Evolutionary conservation across 2,113 vertebrate species (phyloP).

Genomic region (Rhipidura dahli): DNA sequence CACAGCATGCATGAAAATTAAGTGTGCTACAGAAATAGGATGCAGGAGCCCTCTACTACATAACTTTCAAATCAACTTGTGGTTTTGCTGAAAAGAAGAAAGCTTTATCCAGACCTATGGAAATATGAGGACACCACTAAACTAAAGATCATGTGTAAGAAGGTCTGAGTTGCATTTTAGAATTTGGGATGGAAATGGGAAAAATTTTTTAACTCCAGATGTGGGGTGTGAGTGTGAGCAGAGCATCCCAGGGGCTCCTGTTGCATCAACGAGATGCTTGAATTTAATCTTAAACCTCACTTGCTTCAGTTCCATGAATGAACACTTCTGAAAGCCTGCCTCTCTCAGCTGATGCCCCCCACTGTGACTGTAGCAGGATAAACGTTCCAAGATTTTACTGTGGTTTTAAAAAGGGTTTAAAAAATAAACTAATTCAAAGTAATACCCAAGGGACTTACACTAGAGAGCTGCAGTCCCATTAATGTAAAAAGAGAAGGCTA

Average conservation of each 20-base stretch:
- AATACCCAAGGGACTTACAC: not conserved
- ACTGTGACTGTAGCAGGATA: not conserved
- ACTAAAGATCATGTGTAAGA: not conserved
- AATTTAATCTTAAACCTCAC: not conserved
- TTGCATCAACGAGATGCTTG: fast-evolving
- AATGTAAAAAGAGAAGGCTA: not conserved
- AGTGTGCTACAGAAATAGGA: not conserved
- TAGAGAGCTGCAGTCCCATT: not conserved
- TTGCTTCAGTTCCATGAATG: not conserved
- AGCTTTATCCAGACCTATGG: not conserved
- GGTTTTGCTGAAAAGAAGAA: not conserved
- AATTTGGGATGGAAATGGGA: not conserved
- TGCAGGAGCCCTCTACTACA: not conserved
- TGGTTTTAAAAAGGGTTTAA: not conserved
- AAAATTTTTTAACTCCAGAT: not conserved
- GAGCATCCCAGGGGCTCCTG: not conserved
- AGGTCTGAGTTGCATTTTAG: not conserved
- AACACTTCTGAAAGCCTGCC: not conserved
- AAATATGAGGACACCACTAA: not conserved
- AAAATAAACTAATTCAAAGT: not conserved
- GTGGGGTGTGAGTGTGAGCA: not conserved
- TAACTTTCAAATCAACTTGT: not conserved
- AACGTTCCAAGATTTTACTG: not conserved
- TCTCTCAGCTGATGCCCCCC: not conserved
- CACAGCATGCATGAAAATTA: not conserved